phyloP scores from a whole-genome alignment of 2,888 invertebrate species.

The Trimorus sp. region DNA sequence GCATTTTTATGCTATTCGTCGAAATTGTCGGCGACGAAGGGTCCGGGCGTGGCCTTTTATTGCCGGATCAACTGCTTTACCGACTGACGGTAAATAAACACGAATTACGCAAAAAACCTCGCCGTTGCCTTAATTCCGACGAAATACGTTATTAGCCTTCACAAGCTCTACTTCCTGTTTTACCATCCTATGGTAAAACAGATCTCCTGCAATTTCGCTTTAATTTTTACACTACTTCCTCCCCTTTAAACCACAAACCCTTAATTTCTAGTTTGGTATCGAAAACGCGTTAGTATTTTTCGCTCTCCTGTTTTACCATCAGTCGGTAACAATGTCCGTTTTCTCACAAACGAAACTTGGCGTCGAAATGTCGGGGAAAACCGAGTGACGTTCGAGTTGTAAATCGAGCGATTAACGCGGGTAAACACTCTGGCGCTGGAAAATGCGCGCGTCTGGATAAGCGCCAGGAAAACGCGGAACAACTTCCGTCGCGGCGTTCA shows the following conservation, averaged over 20 bases:
- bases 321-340: neutral
- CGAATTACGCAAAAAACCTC: too few species aligned
- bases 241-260: too few species aligned
- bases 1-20: slow-evolving; percentile 9
- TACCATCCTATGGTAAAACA: too few species aligned
- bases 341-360: neutral
- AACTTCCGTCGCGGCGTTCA: slow-evolving; percentile 64
- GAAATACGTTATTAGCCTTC: neutral
- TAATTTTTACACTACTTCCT: neutral
- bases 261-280: too few species aligned
- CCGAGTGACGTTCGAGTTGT: slow-evolving; percentile 22
- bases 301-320: slow-evolving; percentile 4
- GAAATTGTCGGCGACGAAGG: slow-evolving; percentile 11
- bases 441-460: slow-evolving; percentile 56
- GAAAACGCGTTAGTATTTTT: neutral
- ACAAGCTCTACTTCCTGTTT: too few species aligned
- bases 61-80: neutral
- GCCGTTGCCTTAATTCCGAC: neutral
- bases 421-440: slow-evolving; percentile 35
- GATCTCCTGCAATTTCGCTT: too few species aligned
- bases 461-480: slow-evolving; percentile 64
- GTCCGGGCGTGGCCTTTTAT: neutral
- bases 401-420: slow-evolving; percentile 32
- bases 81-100: neutral
- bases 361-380: slow-evolving; percentile 22